Evolutionary conservation across 2,797 vertebrate genomes (phyloP).

Genomic region (Pseudocheirus occidentalis): DNA sequence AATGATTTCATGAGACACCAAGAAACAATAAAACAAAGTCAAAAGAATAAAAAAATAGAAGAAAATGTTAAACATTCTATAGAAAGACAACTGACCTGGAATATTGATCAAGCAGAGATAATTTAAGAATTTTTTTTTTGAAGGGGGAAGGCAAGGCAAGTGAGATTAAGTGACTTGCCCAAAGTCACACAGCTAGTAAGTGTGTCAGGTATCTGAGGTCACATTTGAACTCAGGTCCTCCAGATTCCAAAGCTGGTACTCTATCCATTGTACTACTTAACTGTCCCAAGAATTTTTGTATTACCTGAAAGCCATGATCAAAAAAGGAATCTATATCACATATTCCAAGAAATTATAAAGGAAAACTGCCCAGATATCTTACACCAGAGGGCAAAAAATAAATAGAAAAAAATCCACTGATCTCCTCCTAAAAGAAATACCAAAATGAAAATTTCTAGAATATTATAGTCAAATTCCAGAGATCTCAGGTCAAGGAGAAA

Average conservation of each 20-base stretch:
- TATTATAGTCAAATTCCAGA: not conserved
- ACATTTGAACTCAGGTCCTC: no score
- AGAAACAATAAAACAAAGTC: not conserved
- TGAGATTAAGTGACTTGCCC: no score
- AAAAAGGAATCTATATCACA: not conserved
- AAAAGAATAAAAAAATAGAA: not conserved
- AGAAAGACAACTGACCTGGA: not conserved
- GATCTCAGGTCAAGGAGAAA: not conserved
- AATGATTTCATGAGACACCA: not conserved
- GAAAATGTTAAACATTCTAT: not conserved
- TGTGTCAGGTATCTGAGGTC: no score
- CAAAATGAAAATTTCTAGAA: not conserved
- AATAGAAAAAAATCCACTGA: not conserved
- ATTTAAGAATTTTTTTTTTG: not conserved
- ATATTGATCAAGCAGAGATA: not conserved
- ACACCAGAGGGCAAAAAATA: not conserved
- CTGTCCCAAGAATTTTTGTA: not conserved
- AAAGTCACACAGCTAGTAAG: no score
- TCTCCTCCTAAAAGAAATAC: not conserved
- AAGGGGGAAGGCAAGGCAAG: no score
- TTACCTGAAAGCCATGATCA: not conserved
- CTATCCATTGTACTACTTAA: no score
- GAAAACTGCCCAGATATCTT: not conserved
- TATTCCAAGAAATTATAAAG: not conserved
- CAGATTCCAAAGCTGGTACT: no score